phyloP scores from a whole-genome alignment of 2,113 vertebrate species.

The Glareola pratincola region DNA sequence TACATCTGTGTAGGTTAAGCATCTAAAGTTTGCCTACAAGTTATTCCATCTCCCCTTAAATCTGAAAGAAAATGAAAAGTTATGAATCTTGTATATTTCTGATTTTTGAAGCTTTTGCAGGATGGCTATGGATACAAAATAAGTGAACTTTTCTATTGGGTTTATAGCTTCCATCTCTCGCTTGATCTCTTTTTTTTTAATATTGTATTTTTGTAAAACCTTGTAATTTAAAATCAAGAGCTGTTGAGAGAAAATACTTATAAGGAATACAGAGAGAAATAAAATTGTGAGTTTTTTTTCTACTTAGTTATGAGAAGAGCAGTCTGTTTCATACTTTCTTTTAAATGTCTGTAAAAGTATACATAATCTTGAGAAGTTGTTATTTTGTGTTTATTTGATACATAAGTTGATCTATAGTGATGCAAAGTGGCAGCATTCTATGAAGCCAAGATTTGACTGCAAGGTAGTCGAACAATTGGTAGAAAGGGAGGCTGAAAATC shows the following conservation, averaged over 20 bases:
- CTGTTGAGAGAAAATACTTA: conserved; percentile 49
- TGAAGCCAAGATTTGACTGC: neutral
- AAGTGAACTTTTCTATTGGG: neutral
- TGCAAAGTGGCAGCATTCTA: neutral
- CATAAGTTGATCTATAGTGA: neutral
- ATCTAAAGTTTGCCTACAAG: neutral
- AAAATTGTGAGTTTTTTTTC: conserved; percentile 40
- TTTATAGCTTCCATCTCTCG: neutral
- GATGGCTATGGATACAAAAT: conserved; percentile 1
- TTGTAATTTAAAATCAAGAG: conserved; percentile 60
- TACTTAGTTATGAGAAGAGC: conserved; percentile 43
- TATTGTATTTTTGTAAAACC: conserved; percentile 2
- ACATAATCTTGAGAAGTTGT: neutral
- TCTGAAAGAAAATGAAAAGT: neutral
- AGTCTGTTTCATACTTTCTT: conserved; percentile 30
- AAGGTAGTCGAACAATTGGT: neutral
- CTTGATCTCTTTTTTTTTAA: neutral
- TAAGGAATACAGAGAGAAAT: conserved; percentile 47
- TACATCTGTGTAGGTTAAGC: neutral
- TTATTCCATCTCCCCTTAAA: neutral
- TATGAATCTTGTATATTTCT: neutral
- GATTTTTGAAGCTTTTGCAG: neutral
- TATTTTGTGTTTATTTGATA: neutral
- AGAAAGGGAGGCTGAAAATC: neutral
- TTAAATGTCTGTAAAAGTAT: neutral